Evolutionary conservation across 2,797 vertebrate genomes (phyloP), one percentile per base, ranked within the genome.

Genomic region (Anisognathus igniventris): DNA sequence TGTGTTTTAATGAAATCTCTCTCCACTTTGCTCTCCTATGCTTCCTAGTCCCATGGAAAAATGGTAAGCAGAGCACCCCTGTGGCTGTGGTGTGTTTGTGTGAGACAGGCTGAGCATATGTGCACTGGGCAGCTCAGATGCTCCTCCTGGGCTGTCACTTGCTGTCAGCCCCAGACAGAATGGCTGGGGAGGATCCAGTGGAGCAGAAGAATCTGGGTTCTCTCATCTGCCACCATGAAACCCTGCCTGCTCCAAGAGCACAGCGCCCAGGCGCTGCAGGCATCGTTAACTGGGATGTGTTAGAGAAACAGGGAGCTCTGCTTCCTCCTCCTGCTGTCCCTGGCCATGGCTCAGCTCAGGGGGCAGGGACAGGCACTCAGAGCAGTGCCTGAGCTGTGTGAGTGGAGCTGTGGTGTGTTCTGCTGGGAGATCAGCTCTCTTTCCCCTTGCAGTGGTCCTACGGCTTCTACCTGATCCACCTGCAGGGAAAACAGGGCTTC

Each of bases 401-500:
- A 53, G 12, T 30, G 33, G 14, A 16, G 22, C 14, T 0, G 4
- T 2, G 8, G 0, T 0, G n/a, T 1, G 2, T 10, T 60, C 58
- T 75, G 86, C 62, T 56, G 57, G 0, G 0, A 8, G 2, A 5
- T 22, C 39, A 5, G 8, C 13, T 14, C 39, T 42, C 3, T 70
- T 77, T 40, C 31, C 58, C 53, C 37, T 92, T 40, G 6, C 98
- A 99, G 99, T 99, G 99, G 99, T 99, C 99, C 0, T 99, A 99
- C 0, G 99, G 99, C 54, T 99, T 99, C 98, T 99, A 99, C 97
- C 97, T 99, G 85, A 99, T 98, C 79, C 99, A 99, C 96, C 98
- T 99, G 4, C 99, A 99, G 97, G 99, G 99, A 3, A 99, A 99
- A 80, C 99, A 99, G 93, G 99, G 99, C 90, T 99, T 99, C 97